phyloP scores from a whole-genome alignment of 2,888 invertebrate species.

The Lepidochitona cinerea region DNA sequence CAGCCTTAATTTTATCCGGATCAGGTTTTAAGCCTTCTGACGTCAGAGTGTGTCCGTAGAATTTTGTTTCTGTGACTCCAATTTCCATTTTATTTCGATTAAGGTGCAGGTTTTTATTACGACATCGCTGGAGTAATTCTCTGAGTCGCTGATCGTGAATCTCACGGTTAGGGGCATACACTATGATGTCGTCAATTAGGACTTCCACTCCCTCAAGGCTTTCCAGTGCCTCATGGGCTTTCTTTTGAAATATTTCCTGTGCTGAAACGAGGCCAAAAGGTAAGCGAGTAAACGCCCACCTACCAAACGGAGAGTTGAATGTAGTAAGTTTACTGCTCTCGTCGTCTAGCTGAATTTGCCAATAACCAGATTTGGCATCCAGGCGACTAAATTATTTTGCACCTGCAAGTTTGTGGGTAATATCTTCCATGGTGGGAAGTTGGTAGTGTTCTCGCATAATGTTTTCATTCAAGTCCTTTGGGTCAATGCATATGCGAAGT shows the following conservation, averaged over 20 bases:
- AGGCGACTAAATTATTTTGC: slow-evolving; percentile 14
- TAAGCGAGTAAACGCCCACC: slow-evolving; percentile 11
- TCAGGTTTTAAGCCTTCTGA: no score
- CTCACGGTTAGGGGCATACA: slow-evolving; percentile 3
- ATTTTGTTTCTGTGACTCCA: not conserved
- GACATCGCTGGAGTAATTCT: not conserved
- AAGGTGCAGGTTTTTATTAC: not conserved
- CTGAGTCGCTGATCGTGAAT: slow-evolving; percentile 10
- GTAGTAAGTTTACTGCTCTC: not conserved
- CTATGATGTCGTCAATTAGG: slow-evolving; percentile 15
- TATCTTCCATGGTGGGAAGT: slow-evolving; percentile 22
- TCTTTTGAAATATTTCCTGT: slow-evolving; percentile 21
- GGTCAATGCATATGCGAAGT: slow-evolving; percentile 13
- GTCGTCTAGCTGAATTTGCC: slow-evolving; percentile 1
- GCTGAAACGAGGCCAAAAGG: slow-evolving; percentile 24
- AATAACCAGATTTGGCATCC: slow-evolving; percentile 9
- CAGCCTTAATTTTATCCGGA: no score
- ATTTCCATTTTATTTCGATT: not conserved
- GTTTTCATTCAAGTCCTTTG: slow-evolving; percentile 1
- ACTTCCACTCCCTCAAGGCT: slow-evolving; percentile 11
- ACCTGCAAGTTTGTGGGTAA: slow-evolving; percentile 9
- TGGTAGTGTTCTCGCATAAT: slow-evolving; percentile 9
- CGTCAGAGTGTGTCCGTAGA: not conserved
- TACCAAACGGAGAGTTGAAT: slow-evolving; percentile 18
- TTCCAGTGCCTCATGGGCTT: not conserved